phyloP scores from a whole-genome alignment of 2,888 invertebrate species.

The Diarsia mendica region DNA sequence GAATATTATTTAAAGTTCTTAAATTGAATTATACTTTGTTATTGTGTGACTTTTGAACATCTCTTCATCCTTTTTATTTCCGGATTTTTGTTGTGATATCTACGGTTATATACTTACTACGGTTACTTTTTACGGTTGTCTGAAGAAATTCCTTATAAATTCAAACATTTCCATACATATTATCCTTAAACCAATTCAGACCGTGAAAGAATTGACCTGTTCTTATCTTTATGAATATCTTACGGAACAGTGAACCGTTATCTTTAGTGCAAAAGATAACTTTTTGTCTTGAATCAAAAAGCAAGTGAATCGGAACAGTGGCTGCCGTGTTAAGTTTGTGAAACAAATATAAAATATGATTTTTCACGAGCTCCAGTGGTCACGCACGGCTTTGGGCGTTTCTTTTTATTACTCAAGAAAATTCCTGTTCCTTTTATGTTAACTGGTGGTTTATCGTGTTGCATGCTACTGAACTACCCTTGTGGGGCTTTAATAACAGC shows the following conservation, averaged over 20 bases:
- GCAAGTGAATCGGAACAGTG: constrained; percentile 53
- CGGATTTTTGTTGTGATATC: neutral
- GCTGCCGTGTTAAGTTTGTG: constrained; percentile 65
- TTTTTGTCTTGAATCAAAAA: constrained; percentile 54
- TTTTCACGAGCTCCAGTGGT: constrained; percentile 81
- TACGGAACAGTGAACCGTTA: constrained; percentile 36
- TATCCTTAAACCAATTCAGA: constrained; percentile 18
- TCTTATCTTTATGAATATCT: constrained; percentile 51
- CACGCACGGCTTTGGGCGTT: constrained; percentile 82
- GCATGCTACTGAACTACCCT: constrained; percentile 81
- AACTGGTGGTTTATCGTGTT: constrained; percentile 85
- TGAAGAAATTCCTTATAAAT: neutral
- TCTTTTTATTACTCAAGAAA: constrained; percentile 83
- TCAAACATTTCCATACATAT: neutral
- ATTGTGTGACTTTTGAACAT: neutral
- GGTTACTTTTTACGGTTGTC: neutral
- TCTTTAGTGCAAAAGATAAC: constrained; percentile 51
- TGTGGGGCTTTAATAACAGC: constrained; percentile 73
- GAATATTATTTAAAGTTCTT: neutral
- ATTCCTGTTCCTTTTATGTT: constrained; percentile 84
- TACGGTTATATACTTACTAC: no score
- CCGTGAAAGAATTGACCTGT: constrained; percentile 32
- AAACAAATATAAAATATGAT: constrained; percentile 83
- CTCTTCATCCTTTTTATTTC: neutral
- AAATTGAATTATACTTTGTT: no score